phyloP scores from a whole-genome alignment of 2,888 invertebrate species.

The Drosophila birchii region DNA sequence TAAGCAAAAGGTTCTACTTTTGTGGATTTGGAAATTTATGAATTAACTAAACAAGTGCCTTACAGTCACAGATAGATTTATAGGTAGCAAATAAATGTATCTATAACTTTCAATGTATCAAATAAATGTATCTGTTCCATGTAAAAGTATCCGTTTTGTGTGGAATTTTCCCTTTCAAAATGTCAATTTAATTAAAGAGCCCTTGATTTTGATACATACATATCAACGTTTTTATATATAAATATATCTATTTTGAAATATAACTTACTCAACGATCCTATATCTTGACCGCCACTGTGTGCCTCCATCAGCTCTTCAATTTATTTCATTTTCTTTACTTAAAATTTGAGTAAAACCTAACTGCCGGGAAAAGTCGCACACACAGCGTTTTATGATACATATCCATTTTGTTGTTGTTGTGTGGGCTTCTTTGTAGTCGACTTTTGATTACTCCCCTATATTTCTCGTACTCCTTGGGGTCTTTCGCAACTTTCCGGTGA shows the following conservation, averaged over 20 bases:
- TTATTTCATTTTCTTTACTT: slow-evolving; percentile 1
- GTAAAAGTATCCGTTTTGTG: too few relatives aligned
- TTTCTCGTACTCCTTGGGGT: slow-evolving; percentile 10
- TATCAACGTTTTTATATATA: background rate
- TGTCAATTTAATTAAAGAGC: too few relatives aligned
- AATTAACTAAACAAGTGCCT: too few relatives aligned
- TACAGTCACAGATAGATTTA: too few relatives aligned
- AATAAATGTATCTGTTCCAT: too few relatives aligned
- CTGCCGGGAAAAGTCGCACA: slow-evolving; percentile 11
- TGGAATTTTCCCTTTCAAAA: too few relatives aligned
- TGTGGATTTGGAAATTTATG: too few relatives aligned
- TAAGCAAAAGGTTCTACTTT: too few relatives aligned
- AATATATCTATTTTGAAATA: background rate
- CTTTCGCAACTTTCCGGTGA: slow-evolving; percentile 14
- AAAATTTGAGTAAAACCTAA: slow-evolving; percentile 9
- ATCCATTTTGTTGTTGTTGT: background rate
- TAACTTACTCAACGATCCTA: background rate
- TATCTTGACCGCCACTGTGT: background rate
- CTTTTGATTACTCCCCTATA: slow-evolving; percentile 8
- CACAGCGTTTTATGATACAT: slow-evolving; percentile 8
- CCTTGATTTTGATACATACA: too few relatives aligned
- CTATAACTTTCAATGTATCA: too few relatives aligned
- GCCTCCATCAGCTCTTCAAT: background rate
- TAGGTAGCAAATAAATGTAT: too few relatives aligned
- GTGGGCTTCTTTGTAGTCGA: slow-evolving; percentile 11